Conservation (phyloP, 2,797 vertebrate species). For the Neopelma chrysocephalum region DNA sequence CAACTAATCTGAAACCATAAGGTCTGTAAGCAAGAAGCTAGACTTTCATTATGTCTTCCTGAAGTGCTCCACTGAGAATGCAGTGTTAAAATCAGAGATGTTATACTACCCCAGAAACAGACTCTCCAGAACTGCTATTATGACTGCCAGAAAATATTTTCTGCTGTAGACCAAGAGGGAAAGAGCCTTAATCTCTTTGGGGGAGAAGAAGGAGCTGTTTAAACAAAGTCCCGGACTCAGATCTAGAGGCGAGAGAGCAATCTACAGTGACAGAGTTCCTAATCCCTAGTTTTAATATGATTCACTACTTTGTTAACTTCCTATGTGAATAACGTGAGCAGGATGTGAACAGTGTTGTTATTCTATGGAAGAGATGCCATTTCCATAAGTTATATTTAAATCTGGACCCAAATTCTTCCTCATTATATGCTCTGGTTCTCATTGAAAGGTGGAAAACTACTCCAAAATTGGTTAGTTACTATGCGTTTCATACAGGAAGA, state of each 20-base stretch:
- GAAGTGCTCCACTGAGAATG: background rate
- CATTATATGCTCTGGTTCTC: background rate
- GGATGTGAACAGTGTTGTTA: background rate
- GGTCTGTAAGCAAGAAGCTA: rapidly evolving
- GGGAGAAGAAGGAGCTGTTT: background rate
- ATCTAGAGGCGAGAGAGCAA: background rate
- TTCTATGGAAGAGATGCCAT: background rate
- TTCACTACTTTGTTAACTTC: background rate
- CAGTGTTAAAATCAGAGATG: background rate
- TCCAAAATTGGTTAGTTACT: background rate
- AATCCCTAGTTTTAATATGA: background rate
- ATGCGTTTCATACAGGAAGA: background rate
- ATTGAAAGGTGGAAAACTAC: background rate
- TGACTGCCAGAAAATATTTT: background rate
- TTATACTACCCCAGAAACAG: background rate
- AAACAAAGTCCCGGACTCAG: background rate
- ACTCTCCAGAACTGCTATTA: background rate
- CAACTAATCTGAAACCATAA: background rate
- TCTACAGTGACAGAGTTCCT: background rate
- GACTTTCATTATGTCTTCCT: background rate
- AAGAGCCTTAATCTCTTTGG: background rate
- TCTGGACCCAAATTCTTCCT: background rate
- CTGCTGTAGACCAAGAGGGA: background rate
- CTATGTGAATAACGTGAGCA: background rate
- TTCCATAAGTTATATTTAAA: background rate